Conservation (phyloP, 2,797 vertebrate species). For the Balearica regulorum region DNA sequence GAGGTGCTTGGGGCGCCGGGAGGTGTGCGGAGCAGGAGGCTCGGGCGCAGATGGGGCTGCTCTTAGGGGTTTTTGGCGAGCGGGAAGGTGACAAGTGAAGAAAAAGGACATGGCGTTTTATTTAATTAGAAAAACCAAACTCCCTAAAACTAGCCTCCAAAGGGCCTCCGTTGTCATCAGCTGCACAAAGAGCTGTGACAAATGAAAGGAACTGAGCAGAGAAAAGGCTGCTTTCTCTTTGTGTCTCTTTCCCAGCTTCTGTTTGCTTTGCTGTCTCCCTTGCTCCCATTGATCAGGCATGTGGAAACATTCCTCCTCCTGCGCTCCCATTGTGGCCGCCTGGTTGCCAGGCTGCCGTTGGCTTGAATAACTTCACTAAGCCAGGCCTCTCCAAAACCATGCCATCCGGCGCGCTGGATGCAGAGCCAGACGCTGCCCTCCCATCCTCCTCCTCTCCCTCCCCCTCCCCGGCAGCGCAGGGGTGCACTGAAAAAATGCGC, state of each 20-base stretch:
- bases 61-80: neutral
- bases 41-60: conserved; percentile 1
- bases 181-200: conserved; percentile 78
- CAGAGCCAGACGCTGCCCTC: conserved; percentile 26
- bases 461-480: conserved; percentile 20
- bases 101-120: conserved; percentile 43
- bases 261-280: conserved; percentile 83
- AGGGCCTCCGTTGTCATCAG: conserved; percentile 71
- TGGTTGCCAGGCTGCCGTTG: conserved; percentile 83
- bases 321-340: conserved; percentile 87
- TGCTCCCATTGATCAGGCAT: conserved; percentile 97
- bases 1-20: neutral
- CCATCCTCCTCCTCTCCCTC: conserved; percentile 14
- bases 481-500: conserved; percentile 47
- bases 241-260: conserved; percentile 83
- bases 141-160: conserved; percentile 72
- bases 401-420: conserved; percentile 69
- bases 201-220: conserved; percentile 78
- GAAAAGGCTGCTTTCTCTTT: conserved; percentile 76
- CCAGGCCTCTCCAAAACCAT: conserved; percentile 72
- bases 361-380: conserved; percentile 76
- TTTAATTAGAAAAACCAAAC: conserved; percentile 68
- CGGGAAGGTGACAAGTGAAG: conserved; percentile 57
- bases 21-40: neutral
- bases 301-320: conserved; percentile 96